A percentile compares a stretch with the other conserved stretches of the same genome.
Conservation (phyloP, 2,113 vertebrate genomes). For the Pica pica region DNA sequence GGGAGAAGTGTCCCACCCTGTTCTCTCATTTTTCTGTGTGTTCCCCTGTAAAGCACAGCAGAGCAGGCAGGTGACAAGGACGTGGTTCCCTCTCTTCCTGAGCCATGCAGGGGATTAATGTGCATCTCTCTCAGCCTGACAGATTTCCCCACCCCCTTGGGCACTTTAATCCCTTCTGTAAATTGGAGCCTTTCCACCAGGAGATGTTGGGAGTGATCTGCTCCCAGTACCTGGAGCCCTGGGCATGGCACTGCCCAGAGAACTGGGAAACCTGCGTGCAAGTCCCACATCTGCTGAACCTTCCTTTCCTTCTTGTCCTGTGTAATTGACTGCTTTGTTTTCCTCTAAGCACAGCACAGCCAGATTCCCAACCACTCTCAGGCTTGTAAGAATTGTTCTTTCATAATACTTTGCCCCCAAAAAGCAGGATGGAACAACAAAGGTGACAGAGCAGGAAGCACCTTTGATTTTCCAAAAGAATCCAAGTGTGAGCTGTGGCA, state of each 20-base stretch:
- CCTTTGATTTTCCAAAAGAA: not conserved
- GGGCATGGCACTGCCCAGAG: not conserved
- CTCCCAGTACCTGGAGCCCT: not conserved
- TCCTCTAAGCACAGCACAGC: not conserved
- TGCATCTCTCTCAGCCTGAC: not conserved
- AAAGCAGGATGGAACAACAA: not conserved
- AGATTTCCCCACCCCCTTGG: not conserved
- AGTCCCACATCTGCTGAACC: not conserved
- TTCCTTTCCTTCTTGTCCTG: not conserved
- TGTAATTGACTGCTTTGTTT: not conserved
- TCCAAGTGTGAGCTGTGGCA: not conserved
- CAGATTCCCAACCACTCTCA: not conserved
- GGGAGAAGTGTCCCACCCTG: not conserved
- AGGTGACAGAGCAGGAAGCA: not conserved
- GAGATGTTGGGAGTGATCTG: not conserved
- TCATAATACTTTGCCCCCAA: accelerated
- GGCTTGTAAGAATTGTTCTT: not conserved
- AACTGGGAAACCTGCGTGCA: not conserved
- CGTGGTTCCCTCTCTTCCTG: not conserved
- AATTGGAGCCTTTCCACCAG: not conserved
- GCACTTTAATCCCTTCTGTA: not conserved
- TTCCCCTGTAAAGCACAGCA: not conserved
- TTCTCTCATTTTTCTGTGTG: not conserved
- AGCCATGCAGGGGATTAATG: not conserved
- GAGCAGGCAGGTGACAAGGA: not conserved